Evolutionary conservation across 1,140 invertebrate species (phyloP), one percentile per base, ranked within the genome.

Genomic region (Aradophagus sp.): DNA sequence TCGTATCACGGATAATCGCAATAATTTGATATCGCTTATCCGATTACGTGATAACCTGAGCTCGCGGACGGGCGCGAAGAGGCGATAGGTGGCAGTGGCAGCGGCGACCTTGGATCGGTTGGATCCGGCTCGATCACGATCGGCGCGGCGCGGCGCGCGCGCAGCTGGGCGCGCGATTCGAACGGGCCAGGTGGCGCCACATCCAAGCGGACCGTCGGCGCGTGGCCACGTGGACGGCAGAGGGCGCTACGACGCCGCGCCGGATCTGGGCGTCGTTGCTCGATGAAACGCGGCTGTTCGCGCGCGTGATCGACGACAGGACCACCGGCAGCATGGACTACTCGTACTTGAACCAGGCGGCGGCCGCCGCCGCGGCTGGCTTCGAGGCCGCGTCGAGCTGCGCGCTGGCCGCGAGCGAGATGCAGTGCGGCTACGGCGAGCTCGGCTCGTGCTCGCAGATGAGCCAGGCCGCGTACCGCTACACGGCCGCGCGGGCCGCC

Each of bases 391-490:
- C 87, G 1, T 90, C 89, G 8, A 90, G 87, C 71, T 91, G 91
- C 75, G 86, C 92, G 48, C 84, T 90, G 41, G 86, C 87, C 8
- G 83, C 88, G 20, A 87, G 88, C 55, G 90, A 91, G 84, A 91
- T 92, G 86, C 91, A 91, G 26, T 93, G 92, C 80, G 91, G 92
- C 5, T 95, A 95, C 84, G 91, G 92, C 15, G 93, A 95, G 81
- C 87, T 94, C 62, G 91, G 92, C 15, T 93, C 93, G 7, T 95
- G 93, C 83, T 92, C 92, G 32, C 93, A 95, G 86, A 94, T 95
- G 91, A 92, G 91, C 44, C 91, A 92, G 75, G 90, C 90, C 2
- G 91, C 91, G 1, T 92, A 92, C 77, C 86, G 91, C 3, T 92
- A 92, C 74, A 89, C 88, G 10, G 90, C 90, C 2, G 87, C 89